Evolutionary conservation across 2,888 invertebrate species (phyloP), one percentile per base, ranked within the genome.

Genomic region (Asteroscopus sphinx): DNA sequence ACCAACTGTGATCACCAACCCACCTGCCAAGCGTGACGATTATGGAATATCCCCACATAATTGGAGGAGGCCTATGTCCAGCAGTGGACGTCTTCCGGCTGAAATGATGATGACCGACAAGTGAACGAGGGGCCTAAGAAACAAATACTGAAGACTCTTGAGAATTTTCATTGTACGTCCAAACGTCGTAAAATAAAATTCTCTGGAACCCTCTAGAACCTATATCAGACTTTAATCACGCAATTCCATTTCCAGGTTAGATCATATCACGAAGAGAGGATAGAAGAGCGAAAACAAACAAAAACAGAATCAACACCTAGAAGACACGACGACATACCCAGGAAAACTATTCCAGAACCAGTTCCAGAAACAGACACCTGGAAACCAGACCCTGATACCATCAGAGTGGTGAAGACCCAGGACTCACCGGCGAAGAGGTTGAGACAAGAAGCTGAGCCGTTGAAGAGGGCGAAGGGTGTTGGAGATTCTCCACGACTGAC

Each of bases 351-450:
- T 1, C 78, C 81, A 8, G 90, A 87, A 47, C 57, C 80, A 5
- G 73, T 77, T 6, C 80, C 73, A 12, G 84, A 84, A 55, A 33
- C 73, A 12, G 86, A 88, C 1, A 74, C 83, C 0, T 91, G 90
- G 81, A 90, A 88, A 70, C 92, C 94, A 28, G 93, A 91, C 28
- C 93, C 94, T 17, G 94, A 94, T 56, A 92, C 93, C 0, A 92
- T 93, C 21, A 81, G 92, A 47, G 89, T 92, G 7, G 65, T 86
- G 0, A 92, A 92, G 61, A 73, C 80, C 1, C 93, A 91, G 41
- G 94, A 93, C 8, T 93, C 94, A 0, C 94, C 94, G 0, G 91
- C 92, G 0, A 94, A 92, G 65, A 83, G 94, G 51, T 65, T 93
- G n/a, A 77, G 88, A 33, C 94, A 93, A 15, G 94, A 94, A 61